Conservation (phyloP, 2,113 vertebrate species). For the Propithecus coquereli region DNA sequence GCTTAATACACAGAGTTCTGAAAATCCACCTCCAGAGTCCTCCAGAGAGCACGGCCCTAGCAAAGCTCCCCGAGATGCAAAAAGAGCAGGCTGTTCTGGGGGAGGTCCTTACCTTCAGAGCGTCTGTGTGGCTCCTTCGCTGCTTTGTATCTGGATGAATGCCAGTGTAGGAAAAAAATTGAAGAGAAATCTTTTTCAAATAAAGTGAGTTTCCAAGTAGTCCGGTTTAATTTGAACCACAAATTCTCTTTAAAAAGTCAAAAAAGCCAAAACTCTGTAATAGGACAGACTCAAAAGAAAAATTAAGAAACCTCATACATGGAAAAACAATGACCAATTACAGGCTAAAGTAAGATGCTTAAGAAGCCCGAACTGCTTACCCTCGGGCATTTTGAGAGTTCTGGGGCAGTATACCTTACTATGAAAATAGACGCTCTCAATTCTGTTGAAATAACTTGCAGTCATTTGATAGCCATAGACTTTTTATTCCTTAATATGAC, state of each 20-base stretch:
- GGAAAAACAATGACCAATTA: neutral
- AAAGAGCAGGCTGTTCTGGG: neutral
- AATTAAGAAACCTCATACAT: neutral
- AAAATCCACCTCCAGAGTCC: neutral
- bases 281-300: neutral
- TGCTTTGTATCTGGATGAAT: neutral
- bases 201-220: neutral
- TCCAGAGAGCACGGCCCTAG: neutral
- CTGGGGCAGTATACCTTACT: neutral
- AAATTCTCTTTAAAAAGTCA: conserved; percentile 35
- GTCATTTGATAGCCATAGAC: neutral
- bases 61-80: neutral
- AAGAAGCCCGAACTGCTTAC: neutral
- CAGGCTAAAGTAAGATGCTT: neutral
- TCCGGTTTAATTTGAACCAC: neutral
- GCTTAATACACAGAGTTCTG: neutral
- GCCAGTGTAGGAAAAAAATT: neutral
- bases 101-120: conserved; percentile 40
- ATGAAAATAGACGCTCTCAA: neutral
- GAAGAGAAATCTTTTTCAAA: neutral
- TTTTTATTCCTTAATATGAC: conserved; percentile 50
- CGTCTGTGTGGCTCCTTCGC: neutral
- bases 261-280: neutral
- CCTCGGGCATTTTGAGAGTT: neutral
- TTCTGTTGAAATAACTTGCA: neutral